phyloP scores from a whole-genome alignment of 92 coral and sea anemone species.

The Isaurus tuberculatus region DNA sequence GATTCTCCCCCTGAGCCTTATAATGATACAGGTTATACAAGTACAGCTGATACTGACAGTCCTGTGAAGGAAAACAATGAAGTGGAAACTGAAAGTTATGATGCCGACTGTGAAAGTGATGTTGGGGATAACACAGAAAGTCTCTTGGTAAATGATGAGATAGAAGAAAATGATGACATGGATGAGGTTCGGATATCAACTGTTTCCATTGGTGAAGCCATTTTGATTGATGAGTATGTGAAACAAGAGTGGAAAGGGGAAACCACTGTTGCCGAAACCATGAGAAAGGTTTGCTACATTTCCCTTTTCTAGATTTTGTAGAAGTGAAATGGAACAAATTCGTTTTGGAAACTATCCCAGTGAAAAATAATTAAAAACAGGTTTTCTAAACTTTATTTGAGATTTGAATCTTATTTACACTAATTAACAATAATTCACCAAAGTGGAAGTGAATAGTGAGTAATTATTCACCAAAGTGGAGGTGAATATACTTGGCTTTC shows the following conservation, averaged over 20 bases:
- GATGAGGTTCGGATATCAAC: constrained; percentile 12
- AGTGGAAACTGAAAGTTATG: constrained; percentile 26
- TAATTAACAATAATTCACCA: too few species aligned
- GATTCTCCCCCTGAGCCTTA: constrained; percentile 14
- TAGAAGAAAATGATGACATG: neutral
- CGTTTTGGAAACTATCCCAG: too few species aligned
- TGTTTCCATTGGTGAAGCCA: constrained; percentile 28
- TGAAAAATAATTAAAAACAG: too few species aligned
- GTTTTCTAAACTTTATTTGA: too few species aligned
- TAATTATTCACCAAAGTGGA: too few species aligned
- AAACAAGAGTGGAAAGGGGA: constrained; percentile 45
- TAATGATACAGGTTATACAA: constrained; percentile 42
- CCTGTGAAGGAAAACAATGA: constrained; percentile 25
- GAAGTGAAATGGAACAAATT: neutral
- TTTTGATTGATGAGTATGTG: constrained; percentile 29
- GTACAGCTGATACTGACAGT: constrained; percentile 37
- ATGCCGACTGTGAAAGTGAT: constrained; percentile 30
- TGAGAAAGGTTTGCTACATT: constrained; percentile 40
- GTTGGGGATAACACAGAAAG: neutral
- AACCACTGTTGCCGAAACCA: constrained; percentile 19
- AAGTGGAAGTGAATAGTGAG: too few species aligned
- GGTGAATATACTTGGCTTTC: too few species aligned
- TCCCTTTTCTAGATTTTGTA: neutral
- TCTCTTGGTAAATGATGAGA: neutral
- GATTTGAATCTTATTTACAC: too few species aligned